Evolutionary conservation across 92 coral and sea anemone species (phyloP).

Genomic region (Zoanthus gigantus): DNA sequence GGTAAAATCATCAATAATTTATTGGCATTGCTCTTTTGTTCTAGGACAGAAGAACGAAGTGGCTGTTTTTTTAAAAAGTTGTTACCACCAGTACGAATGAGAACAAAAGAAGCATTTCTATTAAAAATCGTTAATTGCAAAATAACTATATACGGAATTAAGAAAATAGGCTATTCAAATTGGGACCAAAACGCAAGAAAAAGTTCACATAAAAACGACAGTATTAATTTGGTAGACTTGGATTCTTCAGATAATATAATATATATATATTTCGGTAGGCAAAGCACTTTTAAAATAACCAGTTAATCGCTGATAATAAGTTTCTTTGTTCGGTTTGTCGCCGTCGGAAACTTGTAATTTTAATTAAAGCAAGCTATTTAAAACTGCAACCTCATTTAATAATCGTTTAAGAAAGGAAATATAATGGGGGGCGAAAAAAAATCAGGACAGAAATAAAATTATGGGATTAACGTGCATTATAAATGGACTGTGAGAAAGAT

Average conservation of each 20-base stretch:
- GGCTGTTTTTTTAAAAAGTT: not conserved
- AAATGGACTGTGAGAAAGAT: too few relatives aligned
- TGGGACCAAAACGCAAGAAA: not conserved
- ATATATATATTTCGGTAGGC: not conserved
- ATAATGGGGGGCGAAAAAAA: not conserved
- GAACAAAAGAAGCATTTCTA: not conserved
- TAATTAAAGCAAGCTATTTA: not conserved
- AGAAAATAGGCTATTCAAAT: not conserved
- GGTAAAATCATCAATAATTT: too few relatives aligned
- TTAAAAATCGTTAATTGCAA: not conserved
- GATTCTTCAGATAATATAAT: not conserved
- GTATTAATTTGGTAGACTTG: not conserved
- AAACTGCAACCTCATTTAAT: not conserved
- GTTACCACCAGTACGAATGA: not conserved
- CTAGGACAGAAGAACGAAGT: too few relatives aligned
- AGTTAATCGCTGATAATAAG: conserved; percentile 18
- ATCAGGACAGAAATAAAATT: too few relatives aligned
- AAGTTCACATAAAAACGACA: not conserved
- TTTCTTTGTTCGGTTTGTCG: not conserved
- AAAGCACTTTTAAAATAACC: not conserved
- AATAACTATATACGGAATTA: not conserved
- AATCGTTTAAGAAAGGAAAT: not conserved
- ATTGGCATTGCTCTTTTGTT: too few relatives aligned
- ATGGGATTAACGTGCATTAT: too few relatives aligned
- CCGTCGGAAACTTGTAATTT: not conserved